Percentiles rank a stretch among this genome's conserved stretches.
Evolutionary conservation across 2,888 invertebrate genomes (phyloP).

Genomic region (Sinelater perroti): DNA sequence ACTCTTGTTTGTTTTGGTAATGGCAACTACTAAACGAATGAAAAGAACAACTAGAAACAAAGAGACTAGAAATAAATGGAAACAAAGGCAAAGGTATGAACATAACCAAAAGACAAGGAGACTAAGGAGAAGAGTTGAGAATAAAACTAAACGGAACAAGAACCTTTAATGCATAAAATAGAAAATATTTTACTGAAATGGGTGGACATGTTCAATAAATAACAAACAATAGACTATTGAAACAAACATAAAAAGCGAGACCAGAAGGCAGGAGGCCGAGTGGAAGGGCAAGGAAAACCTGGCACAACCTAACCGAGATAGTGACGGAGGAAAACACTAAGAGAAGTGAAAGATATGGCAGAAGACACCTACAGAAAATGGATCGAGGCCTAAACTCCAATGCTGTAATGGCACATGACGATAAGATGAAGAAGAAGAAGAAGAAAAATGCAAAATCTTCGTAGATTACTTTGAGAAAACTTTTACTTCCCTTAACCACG

Average conservation of each 20-base stretch:
- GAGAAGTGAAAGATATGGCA: constrained; percentile 3
- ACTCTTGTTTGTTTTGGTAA: too few relatives aligned
- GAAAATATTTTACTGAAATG: constrained; percentile 6
- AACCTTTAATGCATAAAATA: constrained; percentile 2
- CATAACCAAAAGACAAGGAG: too few relatives aligned
- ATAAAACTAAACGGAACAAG: too few relatives aligned
- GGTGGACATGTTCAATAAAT: constrained; percentile 7
- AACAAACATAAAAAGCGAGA: neutral
- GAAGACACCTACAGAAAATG: neutral
- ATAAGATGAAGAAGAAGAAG: neutral
- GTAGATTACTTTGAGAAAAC: too few relatives aligned
- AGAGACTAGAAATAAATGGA: too few relatives aligned
- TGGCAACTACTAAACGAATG: too few relatives aligned
- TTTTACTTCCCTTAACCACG: too few relatives aligned
- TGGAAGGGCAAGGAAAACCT: neutral
- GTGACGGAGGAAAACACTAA: constrained; percentile 2
- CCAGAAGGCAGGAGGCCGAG: neutral
- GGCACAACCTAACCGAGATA: constrained; percentile 1
- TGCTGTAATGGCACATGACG: too few relatives aligned
- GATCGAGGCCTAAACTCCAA: neutral
- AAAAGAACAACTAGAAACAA: too few relatives aligned
- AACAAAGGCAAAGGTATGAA: too few relatives aligned
- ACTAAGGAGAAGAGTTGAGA: too few relatives aligned
- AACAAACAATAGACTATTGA: constrained; percentile 1
- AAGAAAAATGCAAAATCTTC: too few relatives aligned